A percentile compares a stretch with the other conserved stretches of the same genome.
Conservation (phyloP, 2,888 invertebrate species). For the Ecdyonurus torrentis region DNA sequence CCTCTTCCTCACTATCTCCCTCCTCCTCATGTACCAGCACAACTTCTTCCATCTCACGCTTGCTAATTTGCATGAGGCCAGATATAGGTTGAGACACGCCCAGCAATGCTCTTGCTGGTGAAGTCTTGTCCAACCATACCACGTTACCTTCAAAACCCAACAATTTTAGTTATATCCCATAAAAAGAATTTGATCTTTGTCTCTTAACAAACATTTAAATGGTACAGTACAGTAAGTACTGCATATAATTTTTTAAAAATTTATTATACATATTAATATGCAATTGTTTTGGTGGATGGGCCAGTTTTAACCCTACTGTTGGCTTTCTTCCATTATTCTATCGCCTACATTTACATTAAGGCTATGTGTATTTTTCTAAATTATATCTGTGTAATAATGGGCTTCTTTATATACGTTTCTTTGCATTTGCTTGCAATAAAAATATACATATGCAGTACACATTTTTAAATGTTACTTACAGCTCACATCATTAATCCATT, state of each 20-base stretch:
- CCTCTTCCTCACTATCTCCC: background rate
- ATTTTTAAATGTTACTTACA: conserved; percentile 37
- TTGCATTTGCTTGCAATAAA: background rate
- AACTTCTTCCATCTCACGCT: background rate
- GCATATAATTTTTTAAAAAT: too few relatives aligned
- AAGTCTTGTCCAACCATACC: conserved; percentile 39
- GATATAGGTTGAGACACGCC: conserved; percentile 34
- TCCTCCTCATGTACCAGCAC: background rate
- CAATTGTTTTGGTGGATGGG: too few relatives aligned
- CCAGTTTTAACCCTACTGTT: too few relatives aligned
- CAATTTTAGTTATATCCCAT: too few relatives aligned
- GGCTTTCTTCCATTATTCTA: too few relatives aligned
- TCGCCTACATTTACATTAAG: too few relatives aligned
- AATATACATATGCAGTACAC: background rate
- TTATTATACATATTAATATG: too few relatives aligned
- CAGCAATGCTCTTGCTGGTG: conserved; percentile 40
- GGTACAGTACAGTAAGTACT: too few relatives aligned
- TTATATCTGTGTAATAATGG: background rate
- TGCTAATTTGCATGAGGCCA: conserved; percentile 15
- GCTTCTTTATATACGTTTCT: background rate
- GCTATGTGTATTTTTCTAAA: too few relatives aligned
- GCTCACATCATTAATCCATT: conserved; percentile 64
- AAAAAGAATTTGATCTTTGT: too few relatives aligned
- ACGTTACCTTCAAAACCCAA: too few relatives aligned
- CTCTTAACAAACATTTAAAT: too few relatives aligned